A percentile compares a stretch with the other conserved stretches of the same genome.
Evolutionary conservation across 37 sponge, comb jelly and placozoan genomes (phyloP).

Genomic region (Halisarca cf. caerulea): DNA sequence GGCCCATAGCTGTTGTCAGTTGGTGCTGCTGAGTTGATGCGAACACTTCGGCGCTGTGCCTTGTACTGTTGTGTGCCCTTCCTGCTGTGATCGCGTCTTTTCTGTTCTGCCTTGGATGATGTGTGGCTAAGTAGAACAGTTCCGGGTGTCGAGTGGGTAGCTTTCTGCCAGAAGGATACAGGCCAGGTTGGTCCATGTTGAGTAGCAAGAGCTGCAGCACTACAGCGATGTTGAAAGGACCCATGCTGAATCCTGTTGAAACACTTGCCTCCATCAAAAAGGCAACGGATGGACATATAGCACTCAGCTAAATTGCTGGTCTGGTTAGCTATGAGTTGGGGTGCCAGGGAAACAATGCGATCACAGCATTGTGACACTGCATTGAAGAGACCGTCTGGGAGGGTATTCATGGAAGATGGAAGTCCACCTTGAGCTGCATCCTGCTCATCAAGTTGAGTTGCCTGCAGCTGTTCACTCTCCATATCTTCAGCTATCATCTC

Average conservation of each 20-base stretch:
- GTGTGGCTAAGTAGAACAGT: not conserved
- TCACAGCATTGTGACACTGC: not conserved
- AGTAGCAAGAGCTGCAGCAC: not conserved
- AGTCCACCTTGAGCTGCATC: slow-evolving; percentile 12
- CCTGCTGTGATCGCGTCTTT: not conserved
- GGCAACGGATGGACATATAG: not conserved
- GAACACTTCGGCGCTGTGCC: not conserved
- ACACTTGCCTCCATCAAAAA: not conserved
- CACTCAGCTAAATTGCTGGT: slow-evolving; percentile 9
- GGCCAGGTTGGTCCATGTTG: not conserved
- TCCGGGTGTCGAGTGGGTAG: not conserved
- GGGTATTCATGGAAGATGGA: not conserved
- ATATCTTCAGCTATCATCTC: not conserved
- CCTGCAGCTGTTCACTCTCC: not conserved
- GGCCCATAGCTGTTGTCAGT: not conserved
- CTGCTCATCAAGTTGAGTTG: not conserved
- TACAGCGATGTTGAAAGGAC: not conserved
- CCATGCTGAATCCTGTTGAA: not conserved
- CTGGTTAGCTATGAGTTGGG: not conserved
- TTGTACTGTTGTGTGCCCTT: not conserved
- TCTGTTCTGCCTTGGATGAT: not conserved
- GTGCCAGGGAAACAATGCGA: not conserved
- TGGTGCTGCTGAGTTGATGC: not conserved
- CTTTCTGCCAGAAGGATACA: not conserved
- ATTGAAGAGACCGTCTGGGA: not conserved